Percentiles rank a stretch among this genome's conserved stretches.
Conservation (phyloP, 2,797 vertebrate genomes). For the Tamandua tetradactyla region DNA sequence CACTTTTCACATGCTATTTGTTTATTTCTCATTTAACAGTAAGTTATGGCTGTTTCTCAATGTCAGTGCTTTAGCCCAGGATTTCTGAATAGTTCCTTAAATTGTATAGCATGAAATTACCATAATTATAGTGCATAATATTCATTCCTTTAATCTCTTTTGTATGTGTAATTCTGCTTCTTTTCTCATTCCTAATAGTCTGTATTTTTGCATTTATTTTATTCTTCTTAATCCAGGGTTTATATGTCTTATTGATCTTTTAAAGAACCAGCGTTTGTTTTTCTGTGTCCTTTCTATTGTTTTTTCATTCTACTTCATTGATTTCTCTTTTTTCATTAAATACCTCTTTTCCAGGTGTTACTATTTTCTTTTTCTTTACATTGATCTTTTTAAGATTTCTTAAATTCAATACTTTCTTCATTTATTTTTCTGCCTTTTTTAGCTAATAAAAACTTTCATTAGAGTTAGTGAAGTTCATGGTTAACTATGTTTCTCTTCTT, state of each 20-base stretch:
- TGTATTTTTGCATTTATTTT: neutral
- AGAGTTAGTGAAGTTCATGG: neutral
- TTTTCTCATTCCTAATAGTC: neutral
- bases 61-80: neutral
- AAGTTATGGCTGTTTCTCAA: neutral
- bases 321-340: constrained; percentile 34
- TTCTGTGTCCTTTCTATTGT: neutral
- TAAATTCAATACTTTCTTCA: neutral
- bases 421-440: constrained; percentile 12
- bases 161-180: neutral
- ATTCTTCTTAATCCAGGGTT: neutral
- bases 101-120: neutral
- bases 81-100: neutral
- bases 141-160: neutral
- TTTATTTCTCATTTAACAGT: neutral
- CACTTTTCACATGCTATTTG: neutral
- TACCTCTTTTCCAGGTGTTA: no score
- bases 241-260: neutral
- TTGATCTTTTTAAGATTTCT: neutral
- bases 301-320: constrained; percentile 8
- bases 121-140: no score
- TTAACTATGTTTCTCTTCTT: neutral
- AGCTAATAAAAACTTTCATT: neutral
- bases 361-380: neutral
- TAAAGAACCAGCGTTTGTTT: neutral